Conservation (phyloP, 2,888 invertebrate species). For the Catocala nupta region DNA sequence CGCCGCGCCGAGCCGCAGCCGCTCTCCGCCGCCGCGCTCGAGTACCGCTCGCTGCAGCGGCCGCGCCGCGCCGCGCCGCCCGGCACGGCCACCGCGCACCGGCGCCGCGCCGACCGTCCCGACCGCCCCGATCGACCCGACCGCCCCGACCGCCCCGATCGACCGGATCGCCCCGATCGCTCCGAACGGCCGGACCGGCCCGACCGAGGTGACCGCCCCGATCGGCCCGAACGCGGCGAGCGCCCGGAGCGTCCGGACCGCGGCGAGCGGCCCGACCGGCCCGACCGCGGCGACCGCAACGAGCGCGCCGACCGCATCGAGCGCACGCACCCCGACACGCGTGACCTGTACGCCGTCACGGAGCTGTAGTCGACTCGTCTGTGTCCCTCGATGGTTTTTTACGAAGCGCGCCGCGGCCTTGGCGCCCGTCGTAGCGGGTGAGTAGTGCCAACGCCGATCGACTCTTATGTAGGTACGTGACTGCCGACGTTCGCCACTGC, state of each 20-base stretch:
- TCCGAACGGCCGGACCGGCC: conserved; percentile 56
- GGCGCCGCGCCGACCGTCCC: conserved; percentile 90
- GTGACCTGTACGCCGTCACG: conserved; percentile 92
- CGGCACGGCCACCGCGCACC: conserved; percentile 55
- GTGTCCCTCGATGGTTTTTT: conserved; percentile 6
- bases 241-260: conserved; percentile 63
- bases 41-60: conserved; percentile 88
- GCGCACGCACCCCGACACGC: conserved; percentile 70
- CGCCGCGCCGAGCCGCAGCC: conserved; percentile 83
- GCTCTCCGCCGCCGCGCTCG: conserved; percentile 84
- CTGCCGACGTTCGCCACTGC: conserved; percentile 28
- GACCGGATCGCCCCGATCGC: conserved; percentile 50
- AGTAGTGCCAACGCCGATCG: background rate
- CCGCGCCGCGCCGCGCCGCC: conserved; percentile 74
- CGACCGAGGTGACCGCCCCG: conserved; percentile 85
- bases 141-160: conserved; percentile 29
- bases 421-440: background rate
- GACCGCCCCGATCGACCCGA: conserved; percentile 88
- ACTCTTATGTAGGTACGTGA: conserved; percentile 5
- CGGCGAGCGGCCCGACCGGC: conserved; percentile 26
- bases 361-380: conserved; percentile 53
- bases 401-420: background rate
- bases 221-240: conserved; percentile 90
- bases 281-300: conserved; percentile 48
- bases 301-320: conserved; percentile 42